Conservation (phyloP, 2,797 vertebrate genomes). For the Enoplosus armatus region DNA sequence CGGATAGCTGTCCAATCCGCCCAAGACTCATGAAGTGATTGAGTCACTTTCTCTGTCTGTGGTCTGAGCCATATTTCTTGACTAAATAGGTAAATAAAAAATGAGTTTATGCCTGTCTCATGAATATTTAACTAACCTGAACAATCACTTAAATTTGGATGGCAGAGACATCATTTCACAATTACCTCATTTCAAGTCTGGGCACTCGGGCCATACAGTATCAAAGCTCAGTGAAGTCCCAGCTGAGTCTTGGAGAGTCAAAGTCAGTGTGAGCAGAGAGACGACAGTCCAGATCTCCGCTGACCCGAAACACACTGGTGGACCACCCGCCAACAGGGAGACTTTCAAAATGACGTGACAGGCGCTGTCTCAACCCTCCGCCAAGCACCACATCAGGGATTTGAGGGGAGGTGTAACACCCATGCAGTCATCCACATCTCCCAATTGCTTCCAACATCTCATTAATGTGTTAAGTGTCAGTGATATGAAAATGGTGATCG, state of each 20-base stretch:
- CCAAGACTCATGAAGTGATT: not conserved
- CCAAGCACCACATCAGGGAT: constrained; percentile 59
- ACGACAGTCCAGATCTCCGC: constrained; percentile 29
- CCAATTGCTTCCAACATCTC: constrained; percentile 59
- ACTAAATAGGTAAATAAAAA: constrained; percentile 18
- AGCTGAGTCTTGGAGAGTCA: constrained; percentile 1
- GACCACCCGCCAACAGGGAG: constrained; percentile 68
- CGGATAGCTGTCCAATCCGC: not conserved
- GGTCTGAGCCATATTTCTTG: not conserved
- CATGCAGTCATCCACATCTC: constrained; percentile 60
- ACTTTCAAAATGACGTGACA: constrained; percentile 56
- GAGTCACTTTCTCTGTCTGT: not conserved
- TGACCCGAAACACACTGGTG: constrained; percentile 33
- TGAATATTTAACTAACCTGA: constrained; percentile 20
- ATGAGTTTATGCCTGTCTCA: constrained; percentile 5
- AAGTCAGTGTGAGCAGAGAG: constrained; percentile 18
- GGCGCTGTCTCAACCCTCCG: constrained; percentile 39
- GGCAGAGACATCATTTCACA: constrained; percentile 11
- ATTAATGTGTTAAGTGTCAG: constrained; percentile 70
- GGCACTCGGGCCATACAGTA: not conserved
- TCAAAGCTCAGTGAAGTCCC: constrained; percentile 28
- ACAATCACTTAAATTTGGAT: constrained; percentile 1
- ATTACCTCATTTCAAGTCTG: constrained; percentile 26
- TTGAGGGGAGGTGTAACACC: constrained; percentile 53
- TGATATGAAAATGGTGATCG: constrained; percentile 71